Percentiles rank a stretch among this genome's conserved stretches.
Conservation (phyloP, 2,113 vertebrate species). For the Ammodytes dubius region DNA sequence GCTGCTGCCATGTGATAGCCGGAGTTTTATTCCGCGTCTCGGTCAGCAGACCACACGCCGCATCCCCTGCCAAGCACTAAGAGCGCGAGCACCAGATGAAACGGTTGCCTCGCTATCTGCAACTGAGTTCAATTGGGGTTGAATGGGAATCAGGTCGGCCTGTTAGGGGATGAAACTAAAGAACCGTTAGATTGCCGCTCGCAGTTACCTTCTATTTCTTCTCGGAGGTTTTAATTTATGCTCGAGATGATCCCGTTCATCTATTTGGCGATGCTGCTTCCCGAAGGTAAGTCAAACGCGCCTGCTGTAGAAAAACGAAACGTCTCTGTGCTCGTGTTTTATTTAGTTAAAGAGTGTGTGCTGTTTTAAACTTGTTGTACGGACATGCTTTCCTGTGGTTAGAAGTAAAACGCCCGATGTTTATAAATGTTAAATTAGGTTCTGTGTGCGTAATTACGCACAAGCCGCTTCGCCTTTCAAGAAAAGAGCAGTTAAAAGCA, state of each 20-base stretch:
- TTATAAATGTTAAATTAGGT: background rate
- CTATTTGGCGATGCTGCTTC: slow-evolving; percentile 73
- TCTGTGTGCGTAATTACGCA: background rate
- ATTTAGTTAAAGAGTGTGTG: background rate
- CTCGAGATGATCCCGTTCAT: slow-evolving; percentile 61
- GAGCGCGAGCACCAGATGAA: slow-evolving; percentile 53
- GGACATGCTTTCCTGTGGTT: background rate
- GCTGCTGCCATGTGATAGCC: slow-evolving; percentile 81
- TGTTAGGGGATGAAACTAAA: slow-evolving; percentile 34
- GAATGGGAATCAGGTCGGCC: slow-evolving; percentile 65
- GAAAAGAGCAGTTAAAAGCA: background rate
- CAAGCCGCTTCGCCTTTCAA: background rate
- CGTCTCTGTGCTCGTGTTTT: background rate
- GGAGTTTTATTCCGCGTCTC: slow-evolving; percentile 78
- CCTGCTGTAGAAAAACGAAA: background rate
- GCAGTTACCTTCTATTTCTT: slow-evolving; percentile 19
- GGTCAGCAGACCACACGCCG: slow-evolving; percentile 47
- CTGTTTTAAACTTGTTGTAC: background rate
- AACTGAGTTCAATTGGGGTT: slow-evolving; percentile 74
- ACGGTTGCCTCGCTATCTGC: slow-evolving; percentile 52
- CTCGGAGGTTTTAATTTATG: slow-evolving; percentile 37
- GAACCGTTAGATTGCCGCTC: slow-evolving; percentile 19
- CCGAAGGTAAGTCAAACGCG: slow-evolving; percentile 75
- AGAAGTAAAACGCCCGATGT: background rate
- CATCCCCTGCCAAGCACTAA: slow-evolving; percentile 70